Evolutionary conservation across 1,140 invertebrate species (phyloP).

Genomic region (Drosophila punjabiensis): DNA sequence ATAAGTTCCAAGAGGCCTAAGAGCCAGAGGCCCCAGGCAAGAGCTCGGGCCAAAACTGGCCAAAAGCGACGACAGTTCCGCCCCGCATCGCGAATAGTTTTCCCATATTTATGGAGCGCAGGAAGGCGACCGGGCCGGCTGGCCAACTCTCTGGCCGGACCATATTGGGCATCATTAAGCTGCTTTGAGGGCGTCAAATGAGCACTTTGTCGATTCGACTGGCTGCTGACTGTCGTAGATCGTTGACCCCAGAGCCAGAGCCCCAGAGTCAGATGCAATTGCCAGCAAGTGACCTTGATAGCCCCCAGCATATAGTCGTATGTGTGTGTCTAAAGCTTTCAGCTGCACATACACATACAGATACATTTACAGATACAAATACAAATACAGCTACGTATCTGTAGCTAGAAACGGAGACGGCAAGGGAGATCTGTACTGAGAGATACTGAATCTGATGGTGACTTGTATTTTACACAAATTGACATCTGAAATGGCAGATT

Average conservation of each 20-base stretch:
- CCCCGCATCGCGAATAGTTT: conserved; percentile 44
- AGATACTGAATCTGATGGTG: conserved; percentile 25
- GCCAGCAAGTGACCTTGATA: conserved; percentile 53
- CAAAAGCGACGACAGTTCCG: conserved; percentile 45
- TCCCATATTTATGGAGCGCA: conserved; percentile 52
- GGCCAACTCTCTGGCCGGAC: conserved; percentile 22
- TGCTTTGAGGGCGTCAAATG: conserved; percentile 41
- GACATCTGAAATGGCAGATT: conserved; percentile 74
- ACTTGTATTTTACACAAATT: conserved; percentile 65
- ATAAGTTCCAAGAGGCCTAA: conserved; percentile 47
- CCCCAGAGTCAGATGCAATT: conserved; percentile 38
- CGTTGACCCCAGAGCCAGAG: conserved; percentile 38
- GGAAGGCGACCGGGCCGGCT: conserved; percentile 23
- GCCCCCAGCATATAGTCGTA: neutral
- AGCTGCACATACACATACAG: conserved; percentile 11
- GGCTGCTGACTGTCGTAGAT: conserved; percentile 18
- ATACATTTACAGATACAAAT: conserved; percentile 8
- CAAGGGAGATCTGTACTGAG: conserved; percentile 5
- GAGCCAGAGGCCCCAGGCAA: neutral
- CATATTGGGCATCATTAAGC: conserved; percentile 65
- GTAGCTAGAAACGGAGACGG: neutral
- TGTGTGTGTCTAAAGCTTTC: conserved; percentile 11
- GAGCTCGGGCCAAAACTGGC: conserved; percentile 35
- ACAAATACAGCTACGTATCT: neutral
- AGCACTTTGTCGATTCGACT: conserved; percentile 31